Percentiles rank a stretch among this genome's conserved stretches.
Conservation (phyloP, 2,113 vertebrate species). For the Labrus mixtus region DNA sequence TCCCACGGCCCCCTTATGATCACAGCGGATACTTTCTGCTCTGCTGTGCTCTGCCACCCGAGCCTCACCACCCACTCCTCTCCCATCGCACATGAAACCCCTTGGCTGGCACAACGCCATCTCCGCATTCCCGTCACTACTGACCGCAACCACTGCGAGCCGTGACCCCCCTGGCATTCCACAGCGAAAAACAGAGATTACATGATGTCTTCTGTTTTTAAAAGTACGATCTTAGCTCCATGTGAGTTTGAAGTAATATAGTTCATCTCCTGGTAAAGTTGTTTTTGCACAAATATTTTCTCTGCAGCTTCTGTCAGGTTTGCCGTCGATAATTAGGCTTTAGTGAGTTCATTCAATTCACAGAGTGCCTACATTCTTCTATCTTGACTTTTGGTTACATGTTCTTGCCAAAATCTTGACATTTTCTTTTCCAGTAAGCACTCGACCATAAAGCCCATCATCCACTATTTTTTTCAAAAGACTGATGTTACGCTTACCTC, state of each 20-base stretch:
- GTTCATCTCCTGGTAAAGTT: not conserved
- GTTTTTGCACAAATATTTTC: not conserved
- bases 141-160: slow-evolving; percentile 6
- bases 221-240: not conserved
- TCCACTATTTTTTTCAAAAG: too few species aligned
- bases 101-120: slow-evolving; percentile 12
- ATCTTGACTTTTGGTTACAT: too few species aligned
- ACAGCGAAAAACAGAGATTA: not conserved
- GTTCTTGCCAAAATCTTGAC: too few species aligned
- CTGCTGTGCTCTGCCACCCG: slow-evolving; percentile 6
- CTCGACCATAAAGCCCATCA: too few species aligned
- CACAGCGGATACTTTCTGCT: slow-evolving; percentile 4
- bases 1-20: slow-evolving; percentile 14
- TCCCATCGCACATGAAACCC: slow-evolving; percentile 17
- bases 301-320: not conserved
- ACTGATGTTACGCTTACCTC: too few species aligned
- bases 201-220: not conserved
- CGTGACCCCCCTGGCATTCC: slow-evolving; percentile 18
- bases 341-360: too few species aligned
- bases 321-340: too few species aligned
- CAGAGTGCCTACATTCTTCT: too few species aligned
- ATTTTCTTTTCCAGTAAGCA: too few species aligned
- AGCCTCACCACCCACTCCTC: slow-evolving; percentile 31
- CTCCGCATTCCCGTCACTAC: slow-evolving; percentile 11
- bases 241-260: not conserved